Evolutionary conservation across 1,140 invertebrate genomes (phyloP).

Genomic region (Melanaphis sacchari): DNA sequence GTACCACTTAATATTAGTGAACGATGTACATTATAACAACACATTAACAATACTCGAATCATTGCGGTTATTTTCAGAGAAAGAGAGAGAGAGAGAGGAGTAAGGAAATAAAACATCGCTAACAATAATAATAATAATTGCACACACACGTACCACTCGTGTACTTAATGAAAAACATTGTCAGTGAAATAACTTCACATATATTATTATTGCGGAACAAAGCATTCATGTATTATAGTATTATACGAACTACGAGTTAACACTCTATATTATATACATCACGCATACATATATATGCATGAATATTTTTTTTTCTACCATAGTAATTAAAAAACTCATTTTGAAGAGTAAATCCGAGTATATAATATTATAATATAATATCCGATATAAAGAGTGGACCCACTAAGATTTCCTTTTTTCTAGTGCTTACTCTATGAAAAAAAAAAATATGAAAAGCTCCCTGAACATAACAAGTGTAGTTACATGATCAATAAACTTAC

Average conservation of each 20-base stretch:
- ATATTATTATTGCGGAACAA: background rate
- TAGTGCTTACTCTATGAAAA: background rate
- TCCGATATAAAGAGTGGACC: background rate
- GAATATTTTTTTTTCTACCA: background rate
- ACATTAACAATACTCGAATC: background rate
- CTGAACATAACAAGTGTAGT: background rate
- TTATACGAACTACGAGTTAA: background rate
- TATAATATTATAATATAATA: constrained; percentile 5
- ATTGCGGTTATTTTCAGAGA: background rate
- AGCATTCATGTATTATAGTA: background rate
- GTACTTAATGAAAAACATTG: background rate
- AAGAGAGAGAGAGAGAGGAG: background rate
- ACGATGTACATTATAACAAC: background rate
- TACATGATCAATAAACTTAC: background rate
- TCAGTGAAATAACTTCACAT: background rate
- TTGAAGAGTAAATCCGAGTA: background rate
- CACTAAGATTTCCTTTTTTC: background rate
- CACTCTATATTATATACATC: background rate
- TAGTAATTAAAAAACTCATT: background rate
- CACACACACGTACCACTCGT: background rate
- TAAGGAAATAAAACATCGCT: background rate
- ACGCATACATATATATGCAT: background rate
- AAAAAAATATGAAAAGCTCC: background rate
- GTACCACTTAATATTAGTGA: background rate
- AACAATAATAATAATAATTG: constrained; percentile 12